phyloP scores from a whole-genome alignment of 2,797 vertebrate species.

The Limosa lapponica region DNA sequence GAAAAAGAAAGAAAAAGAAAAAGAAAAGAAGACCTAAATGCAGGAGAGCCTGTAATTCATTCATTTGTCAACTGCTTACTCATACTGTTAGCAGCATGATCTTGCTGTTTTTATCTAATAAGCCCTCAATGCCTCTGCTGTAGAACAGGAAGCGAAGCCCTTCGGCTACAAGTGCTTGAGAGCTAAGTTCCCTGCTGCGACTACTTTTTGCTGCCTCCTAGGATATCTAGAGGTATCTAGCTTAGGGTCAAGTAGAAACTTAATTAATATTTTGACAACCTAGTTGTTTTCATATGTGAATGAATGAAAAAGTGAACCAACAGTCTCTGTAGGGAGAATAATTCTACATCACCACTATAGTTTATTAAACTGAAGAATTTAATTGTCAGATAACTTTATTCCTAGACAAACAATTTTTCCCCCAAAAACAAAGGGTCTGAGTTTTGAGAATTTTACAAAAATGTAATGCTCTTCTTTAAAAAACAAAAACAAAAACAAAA shows the following conservation, averaged over 20 bases:
- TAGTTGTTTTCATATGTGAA: background rate
- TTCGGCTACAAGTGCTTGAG: background rate
- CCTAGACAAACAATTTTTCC: background rate
- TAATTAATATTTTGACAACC: background rate
- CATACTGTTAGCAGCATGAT: background rate
- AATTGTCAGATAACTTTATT: background rate
- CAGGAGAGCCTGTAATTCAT: background rate
- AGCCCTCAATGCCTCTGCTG: background rate
- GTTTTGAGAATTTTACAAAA: background rate
- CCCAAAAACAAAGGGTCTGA: background rate
- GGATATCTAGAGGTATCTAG: background rate
- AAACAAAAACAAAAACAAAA: no score
- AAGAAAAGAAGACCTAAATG: background rate
- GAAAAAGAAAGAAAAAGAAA: accelerated
- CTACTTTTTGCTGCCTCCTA: background rate
- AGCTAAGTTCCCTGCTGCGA: background rate
- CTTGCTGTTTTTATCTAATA: background rate
- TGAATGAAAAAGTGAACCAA: background rate
- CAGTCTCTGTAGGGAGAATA: background rate
- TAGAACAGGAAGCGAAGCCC: background rate
- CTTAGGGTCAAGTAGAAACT: background rate
- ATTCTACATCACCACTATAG: background rate
- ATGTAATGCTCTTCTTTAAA: accelerated
- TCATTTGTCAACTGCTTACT: background rate
- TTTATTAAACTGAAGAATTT: background rate